Evolutionary conservation across 2,888 invertebrate genomes (phyloP).

Genomic region (Ecliptopera silaceata): DNA sequence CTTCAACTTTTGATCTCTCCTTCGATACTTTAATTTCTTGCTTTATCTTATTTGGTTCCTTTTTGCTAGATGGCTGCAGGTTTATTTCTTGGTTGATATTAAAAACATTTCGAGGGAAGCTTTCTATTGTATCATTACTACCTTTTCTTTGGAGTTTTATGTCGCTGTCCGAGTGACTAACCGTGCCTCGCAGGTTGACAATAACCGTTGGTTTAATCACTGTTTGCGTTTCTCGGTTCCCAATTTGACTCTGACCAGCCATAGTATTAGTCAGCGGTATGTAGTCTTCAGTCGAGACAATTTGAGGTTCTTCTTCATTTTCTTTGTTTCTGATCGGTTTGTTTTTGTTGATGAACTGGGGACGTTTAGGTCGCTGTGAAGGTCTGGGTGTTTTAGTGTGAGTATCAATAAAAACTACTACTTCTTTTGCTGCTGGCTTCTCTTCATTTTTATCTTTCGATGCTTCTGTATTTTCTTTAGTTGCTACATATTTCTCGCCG

Average conservation of each 20-base stretch:
- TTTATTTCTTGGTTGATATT: constrained; percentile 77
- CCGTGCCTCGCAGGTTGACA: constrained; percentile 71
- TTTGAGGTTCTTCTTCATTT: constrained; percentile 39
- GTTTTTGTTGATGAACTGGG: constrained; percentile 34
- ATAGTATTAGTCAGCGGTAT: constrained; percentile 63
- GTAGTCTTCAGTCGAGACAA: constrained; percentile 39
- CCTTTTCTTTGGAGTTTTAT: constrained; percentile 61
- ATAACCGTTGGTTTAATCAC: constrained; percentile 77
- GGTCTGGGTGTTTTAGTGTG: constrained; percentile 44
- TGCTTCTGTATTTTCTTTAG: constrained; percentile 5
- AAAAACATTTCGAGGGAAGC: constrained; percentile 62
- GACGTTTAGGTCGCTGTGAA: constrained; percentile 56
- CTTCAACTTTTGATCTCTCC: constrained; percentile 48
- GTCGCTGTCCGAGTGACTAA: constrained; percentile 68
- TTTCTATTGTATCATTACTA: constrained; percentile 48
- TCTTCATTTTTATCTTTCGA: constrained; percentile 40
- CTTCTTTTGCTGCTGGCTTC: constrained; percentile 52
- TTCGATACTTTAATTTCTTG: constrained; percentile 52
- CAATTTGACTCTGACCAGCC: constrained; percentile 76
- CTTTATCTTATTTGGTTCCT: constrained; percentile 44
- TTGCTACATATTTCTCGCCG: constrained; percentile 35
- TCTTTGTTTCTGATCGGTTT: constrained; percentile 50
- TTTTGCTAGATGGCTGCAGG: constrained; percentile 47
- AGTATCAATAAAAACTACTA: constrained; percentile 62
- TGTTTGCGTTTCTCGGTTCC: constrained; percentile 74